Conservation (phyloP, 1,140 invertebrate genomes). For the Solenopsis invicta region DNA sequence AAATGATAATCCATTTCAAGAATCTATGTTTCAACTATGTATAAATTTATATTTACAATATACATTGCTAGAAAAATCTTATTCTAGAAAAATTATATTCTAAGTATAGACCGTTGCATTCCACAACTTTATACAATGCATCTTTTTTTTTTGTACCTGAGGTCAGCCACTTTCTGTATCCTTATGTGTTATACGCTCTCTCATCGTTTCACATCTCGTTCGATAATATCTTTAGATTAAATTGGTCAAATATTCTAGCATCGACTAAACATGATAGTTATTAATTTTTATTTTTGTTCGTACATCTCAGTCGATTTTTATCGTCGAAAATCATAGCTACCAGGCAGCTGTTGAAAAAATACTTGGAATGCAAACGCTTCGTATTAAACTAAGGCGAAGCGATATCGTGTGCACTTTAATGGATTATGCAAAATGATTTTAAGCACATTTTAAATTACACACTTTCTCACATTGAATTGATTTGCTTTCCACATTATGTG, state of each 20-base stretch:
- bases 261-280: slow-evolving; percentile 13
- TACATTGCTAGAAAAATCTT: slow-evolving; percentile 70
- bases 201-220: slow-evolving; percentile 31
- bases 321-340: background rate
- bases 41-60: slow-evolving; percentile 77
- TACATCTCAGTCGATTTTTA: background rate
- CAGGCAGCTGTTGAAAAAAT: slow-evolving; percentile 34
- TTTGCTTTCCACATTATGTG: slow-evolving; percentile 71
- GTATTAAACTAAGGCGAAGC: slow-evolving; percentile 51
- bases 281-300: background rate
- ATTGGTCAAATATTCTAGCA: slow-evolving; percentile 48
- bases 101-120: slow-evolving; percentile 43
- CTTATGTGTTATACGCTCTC: slow-evolving; percentile 20
- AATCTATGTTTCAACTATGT: slow-evolving; percentile 46
- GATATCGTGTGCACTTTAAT: slow-evolving; percentile 30
- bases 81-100: slow-evolving; percentile 39
- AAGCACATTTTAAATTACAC: slow-evolving; percentile 55
- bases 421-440: slow-evolving; percentile 33
- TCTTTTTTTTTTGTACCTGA: slow-evolving; percentile 69
- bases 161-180: slow-evolving; percentile 63
- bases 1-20: background rate
- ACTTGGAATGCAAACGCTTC: slow-evolving; percentile 73
- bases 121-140: slow-evolving; percentile 50
- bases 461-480: background rate
- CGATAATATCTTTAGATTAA: slow-evolving; percentile 36